A percentile compares a stretch with the other conserved stretches of the same genome.
Evolutionary conservation across 2,797 vertebrate species (phyloP).

Genomic region (Rhinella marina): DNA sequence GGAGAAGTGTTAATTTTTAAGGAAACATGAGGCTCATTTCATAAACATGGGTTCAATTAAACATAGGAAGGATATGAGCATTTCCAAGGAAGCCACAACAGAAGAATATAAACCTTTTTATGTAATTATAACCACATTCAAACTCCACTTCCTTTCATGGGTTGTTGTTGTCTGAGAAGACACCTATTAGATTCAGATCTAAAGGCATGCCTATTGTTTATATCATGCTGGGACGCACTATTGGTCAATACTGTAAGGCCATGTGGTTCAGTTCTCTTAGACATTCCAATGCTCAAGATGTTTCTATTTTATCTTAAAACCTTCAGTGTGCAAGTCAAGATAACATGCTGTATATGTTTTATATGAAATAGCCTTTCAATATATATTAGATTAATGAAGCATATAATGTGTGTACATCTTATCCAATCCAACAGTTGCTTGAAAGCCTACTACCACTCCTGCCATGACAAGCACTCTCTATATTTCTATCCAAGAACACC

Average conservation of each 20-base stretch:
- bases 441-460: no score
- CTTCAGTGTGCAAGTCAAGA: slow-evolving; percentile 3
- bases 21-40: slow-evolving; percentile 61
- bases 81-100: slow-evolving; percentile 81
- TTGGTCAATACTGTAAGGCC: slow-evolving; percentile 21
- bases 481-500: no score
- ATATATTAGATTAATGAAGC: no score
- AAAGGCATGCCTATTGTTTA: slow-evolving; percentile 67
- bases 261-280: slow-evolving; percentile 10
- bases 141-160: slow-evolving; percentile 82
- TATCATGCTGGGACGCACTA: slow-evolving; percentile 24
- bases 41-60: slow-evolving; percentile 76
- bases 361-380: no score
- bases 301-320: slow-evolving; percentile 21
- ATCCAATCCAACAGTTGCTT: no score
- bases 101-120: slow-evolving; percentile 75
- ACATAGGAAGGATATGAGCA: slow-evolving; percentile 80
- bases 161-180: slow-evolving; percentile 78
- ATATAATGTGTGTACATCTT: no score
- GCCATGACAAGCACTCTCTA: no score
- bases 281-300: slow-evolving; percentile 12
- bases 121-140: slow-evolving; percentile 81
- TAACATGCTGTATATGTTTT: not conserved
- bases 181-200: slow-evolving; percentile 73
- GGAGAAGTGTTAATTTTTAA: slow-evolving; percentile 48